Evolutionary conservation across 2,113 vertebrate species (phyloP), one percentile per base, ranked within the genome.

Genomic region (Ptilorrhoa leucosticta): DNA sequence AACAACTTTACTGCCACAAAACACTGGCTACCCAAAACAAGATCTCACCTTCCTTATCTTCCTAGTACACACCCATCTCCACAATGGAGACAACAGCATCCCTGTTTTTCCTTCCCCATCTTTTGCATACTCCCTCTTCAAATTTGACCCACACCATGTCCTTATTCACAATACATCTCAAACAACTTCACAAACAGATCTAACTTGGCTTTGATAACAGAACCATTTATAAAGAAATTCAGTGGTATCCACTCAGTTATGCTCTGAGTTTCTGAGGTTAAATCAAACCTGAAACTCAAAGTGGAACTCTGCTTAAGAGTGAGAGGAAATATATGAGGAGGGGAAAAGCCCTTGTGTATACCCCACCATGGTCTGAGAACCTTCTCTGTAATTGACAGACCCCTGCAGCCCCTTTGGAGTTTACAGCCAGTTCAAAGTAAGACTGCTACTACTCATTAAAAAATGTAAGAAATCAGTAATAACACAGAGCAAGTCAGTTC

Each of bases 211-310:
- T 68, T 35, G 51, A 53, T 12, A 75, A 53, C 53, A 94, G 50
- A 91, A 27, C 17, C 9, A 40, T 57, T 44, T 81, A 27, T 22
- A 76, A 85, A 93, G n/a, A 92, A 88, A 87, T 70, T 86, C 64
- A 79, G 60, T 79, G 75, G 76, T 84, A 93, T 87, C 48, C 24
- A 73, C 44, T 72, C 39, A 86, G 71, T 81, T 93, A 47, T 65
- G 57, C 26, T 96, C 86, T 95, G 60, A 94, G 78, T 94, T 81
- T 63, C 78, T 89, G 90, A 92, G 83, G 66, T 88, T 81, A 83
- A 86, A 94, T 66, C n/a, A 75, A 85, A 95, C 18, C 48, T 80
- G 70, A 96, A 93, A 96, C 48, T 88, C 88, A 71, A 65, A 89
- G 51, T 60, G 77, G 93, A 95, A 85, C 54, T 65, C 68, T 68